Conservation (phyloP, 2,113 vertebrate species). For the Upupa epops region DNA sequence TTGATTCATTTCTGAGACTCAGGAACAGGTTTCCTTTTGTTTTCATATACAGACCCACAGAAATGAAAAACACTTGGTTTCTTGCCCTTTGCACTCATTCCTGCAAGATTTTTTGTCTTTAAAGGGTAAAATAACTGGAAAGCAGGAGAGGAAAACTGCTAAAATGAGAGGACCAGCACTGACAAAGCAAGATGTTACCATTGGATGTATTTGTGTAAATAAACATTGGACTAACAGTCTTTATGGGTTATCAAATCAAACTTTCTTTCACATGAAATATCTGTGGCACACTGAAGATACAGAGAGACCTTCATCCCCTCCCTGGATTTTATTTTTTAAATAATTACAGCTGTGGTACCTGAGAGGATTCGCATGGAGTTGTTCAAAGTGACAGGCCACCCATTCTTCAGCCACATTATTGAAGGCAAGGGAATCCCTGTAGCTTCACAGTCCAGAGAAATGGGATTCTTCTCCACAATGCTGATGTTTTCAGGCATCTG, state of each 20-base stretch:
- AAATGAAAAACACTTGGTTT: neutral
- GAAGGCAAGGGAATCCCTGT: constrained; percentile 91
- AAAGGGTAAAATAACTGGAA: neutral
- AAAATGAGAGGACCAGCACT: neutral
- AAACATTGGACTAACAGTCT: neutral
- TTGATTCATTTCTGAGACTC: neutral
- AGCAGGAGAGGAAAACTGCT: neutral
- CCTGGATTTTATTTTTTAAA: neutral
- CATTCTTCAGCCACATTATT: constrained; percentile 90
- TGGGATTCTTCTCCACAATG: constrained; percentile 88
- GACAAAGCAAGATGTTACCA: neutral
- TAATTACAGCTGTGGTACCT: constrained; percentile 71
- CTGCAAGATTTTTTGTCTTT: neutral
- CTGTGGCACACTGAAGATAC: neutral
- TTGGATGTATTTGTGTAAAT: neutral
- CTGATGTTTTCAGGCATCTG: constrained; percentile 86
- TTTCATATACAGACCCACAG: neutral
- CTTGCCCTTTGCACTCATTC: neutral
- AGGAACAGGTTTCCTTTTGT: neutral
- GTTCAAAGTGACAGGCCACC: constrained; percentile 77
- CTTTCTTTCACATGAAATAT: neutral
- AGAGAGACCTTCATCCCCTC: neutral
- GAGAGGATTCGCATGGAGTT: constrained; percentile 83
- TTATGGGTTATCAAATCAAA: neutral
- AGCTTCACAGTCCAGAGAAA: constrained; percentile 88